Evolutionary conservation across 2,888 invertebrate genomes (phyloP), one percentile per base, ranked within the genome.

Genomic region (Nipponacmea schrenckii): DNA sequence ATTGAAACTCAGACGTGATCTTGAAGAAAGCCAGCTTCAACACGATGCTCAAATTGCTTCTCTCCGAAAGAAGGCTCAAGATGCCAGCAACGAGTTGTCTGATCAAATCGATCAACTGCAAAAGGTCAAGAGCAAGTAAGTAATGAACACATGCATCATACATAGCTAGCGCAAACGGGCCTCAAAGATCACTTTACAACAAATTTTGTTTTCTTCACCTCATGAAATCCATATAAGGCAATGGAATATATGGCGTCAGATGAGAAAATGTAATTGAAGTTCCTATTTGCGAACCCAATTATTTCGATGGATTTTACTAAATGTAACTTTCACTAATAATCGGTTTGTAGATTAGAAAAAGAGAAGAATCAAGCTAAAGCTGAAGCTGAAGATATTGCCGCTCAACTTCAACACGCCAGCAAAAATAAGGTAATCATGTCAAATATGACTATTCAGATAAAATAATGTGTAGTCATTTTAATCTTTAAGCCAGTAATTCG

Each of bases 11-110:
- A 94, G 98, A 86, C 94, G 83, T 62, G 98, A 99, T 91, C 93
- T 98, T 88, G 98, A 99, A 91, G 98, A 98, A 90, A 93, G 96
- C 90, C 97, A 97, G 92, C 95, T 98, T 91, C 97, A 98, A 91
- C 97, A 98, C 90, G 98, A 98, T 91, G 94, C 95, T 77, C 95
- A 96, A 83, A 93, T 97, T 88, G 95, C 96, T 88, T 95, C 95
- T 90, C 93, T 98, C 88, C 95, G 98, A 91, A 98, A 98, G 94
- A 98, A 98, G 94, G 97, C 98, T 93, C 98, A 98, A 91, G 98
- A 98, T 91, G 94, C 97, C 89, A 96, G 97, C 86, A 94, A 96
- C 86, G 98, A 99, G 91, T 96, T 99, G 95, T 96, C 97, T 85
- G 98, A 98, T 91, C 98, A 98, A 91, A 95, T 98, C 90, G 98